Base-by-base conservation (phyloP, 2,888 invertebrate species). In the Ochropleura leucogaster region DNA sequence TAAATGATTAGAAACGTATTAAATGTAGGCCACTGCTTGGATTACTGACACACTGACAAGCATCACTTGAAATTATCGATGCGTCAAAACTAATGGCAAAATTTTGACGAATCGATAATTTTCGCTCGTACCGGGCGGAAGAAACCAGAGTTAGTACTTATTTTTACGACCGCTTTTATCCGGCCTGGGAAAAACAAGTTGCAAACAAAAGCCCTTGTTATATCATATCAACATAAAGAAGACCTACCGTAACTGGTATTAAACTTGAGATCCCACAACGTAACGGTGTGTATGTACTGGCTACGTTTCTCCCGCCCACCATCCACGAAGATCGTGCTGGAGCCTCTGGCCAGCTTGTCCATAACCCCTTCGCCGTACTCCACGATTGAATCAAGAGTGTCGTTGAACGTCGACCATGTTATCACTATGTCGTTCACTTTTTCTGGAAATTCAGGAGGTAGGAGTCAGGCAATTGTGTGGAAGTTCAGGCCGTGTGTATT, bases 401-500 rank as follows among this genome's bases (percentile, higher is more conserved):
- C 94, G 90, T 97, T 97, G 90, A 97, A 97, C 14, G 99, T 99
- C 4, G 98, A 97, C 98, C 99, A 99, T 83, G 98, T 98, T 98
- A 98, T 93, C 98, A 99, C 77, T 97, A 86, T 85, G 59, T 86
- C 74, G 46, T 86, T 86, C 4, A 49, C 62, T 53, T 83, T 79
- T 3, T 86, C 98, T 98, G 92, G 16, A 86, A 87, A 30, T 80
- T 73, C 6, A 62, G 18, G 14, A 55, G 18, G n/a, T 40, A 46
- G 8, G 9, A 12, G 53, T 60, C 7, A 40, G 20, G 20, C 12
- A 20, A 59, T 40, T 4, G 30, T 16, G 8, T 16, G 7, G 14
- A 20, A 53, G 53, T 59, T 59, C 40, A 40, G 14, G 30, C 16
- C 16, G 16, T 49, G n/a, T 8, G 42, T 44, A 16, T 51, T 62